Evolutionary conservation across 2,113 vertebrate species (phyloP).

Genomic region (Melanerpes formicivorus): DNA sequence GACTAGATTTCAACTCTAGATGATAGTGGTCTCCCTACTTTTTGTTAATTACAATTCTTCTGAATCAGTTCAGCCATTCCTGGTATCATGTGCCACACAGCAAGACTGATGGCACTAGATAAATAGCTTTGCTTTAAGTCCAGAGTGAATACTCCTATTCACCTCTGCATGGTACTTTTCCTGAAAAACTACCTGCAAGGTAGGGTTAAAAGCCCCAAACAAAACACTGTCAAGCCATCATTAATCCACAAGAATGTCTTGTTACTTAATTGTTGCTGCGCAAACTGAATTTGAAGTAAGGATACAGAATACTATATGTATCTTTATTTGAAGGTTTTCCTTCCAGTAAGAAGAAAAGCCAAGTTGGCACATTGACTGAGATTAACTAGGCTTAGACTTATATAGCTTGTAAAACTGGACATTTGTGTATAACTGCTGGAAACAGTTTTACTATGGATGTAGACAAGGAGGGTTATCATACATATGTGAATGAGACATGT

Average conservation of each 20-base stretch:
- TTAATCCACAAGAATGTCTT: slow-evolving; percentile 38
- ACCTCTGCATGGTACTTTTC: slow-evolving; percentile 37
- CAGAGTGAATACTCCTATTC: slow-evolving; percentile 39
- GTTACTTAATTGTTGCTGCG: slow-evolving; percentile 46
- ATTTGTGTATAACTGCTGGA: slow-evolving; percentile 6
- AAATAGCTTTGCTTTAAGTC: slow-evolving; percentile 32
- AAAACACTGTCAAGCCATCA: slow-evolving; percentile 43
- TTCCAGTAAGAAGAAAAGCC: slow-evolving; percentile 25
- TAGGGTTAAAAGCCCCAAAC: slow-evolving; percentile 54
- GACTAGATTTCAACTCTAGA: background rate
- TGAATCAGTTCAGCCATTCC: background rate
- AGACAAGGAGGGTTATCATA: background rate
- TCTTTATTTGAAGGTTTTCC: slow-evolving; percentile 33
- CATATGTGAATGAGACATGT: fast-evolving
- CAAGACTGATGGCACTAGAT: background rate
- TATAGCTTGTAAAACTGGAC: slow-evolving; percentile 36
- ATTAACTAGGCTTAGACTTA: slow-evolving; percentile 6
- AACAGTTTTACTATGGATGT: slow-evolving; percentile 11
- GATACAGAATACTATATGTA: background rate
- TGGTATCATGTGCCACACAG: background rate
- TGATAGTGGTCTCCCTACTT: background rate
- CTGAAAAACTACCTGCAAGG: slow-evolving; percentile 65
- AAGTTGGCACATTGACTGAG: background rate
- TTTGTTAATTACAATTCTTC: slow-evolving; percentile 25
- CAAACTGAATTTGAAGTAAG: slow-evolving; percentile 18